These are phyloP conservation scores for Chiroxiphia lanceolata DNA, from an alignment of 2,797 vertebrate genomes.

Conservation along the genomic window DNA sequence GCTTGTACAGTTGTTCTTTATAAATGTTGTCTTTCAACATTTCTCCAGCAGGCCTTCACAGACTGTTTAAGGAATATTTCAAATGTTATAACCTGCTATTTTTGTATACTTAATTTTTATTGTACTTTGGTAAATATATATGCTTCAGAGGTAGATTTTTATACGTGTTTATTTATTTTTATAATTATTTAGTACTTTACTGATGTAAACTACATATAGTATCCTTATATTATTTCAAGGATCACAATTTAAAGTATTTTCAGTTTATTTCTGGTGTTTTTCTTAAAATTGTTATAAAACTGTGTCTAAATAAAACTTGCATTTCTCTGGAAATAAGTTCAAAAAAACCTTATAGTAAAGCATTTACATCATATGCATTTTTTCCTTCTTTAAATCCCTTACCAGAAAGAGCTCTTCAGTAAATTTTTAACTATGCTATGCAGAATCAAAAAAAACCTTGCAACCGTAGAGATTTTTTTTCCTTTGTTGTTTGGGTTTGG, in stretches of 20 bases:
- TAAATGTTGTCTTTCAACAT: neutral
- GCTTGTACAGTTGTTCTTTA: neutral
- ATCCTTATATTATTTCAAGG: neutral
- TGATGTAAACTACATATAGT: neutral
- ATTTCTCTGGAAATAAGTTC: neutral
- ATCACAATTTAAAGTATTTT: neutral
- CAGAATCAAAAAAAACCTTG: neutral
- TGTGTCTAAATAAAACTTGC: neutral
- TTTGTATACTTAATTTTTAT: neutral
- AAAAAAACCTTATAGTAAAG: neutral
- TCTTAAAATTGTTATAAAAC: neutral
- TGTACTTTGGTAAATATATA: neutral
- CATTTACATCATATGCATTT: neutral
- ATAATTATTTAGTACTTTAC: neutral
- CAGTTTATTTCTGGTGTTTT: neutral
- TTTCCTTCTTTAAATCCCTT: neutral
- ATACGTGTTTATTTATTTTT: neutral
- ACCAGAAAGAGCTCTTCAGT: neutral
- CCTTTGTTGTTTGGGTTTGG: neutral
- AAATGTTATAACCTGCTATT: neutral
- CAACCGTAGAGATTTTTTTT: rapidly evolving
- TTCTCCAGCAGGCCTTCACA: neutral
- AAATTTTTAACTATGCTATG: neutral
- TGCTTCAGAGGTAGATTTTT: neutral
- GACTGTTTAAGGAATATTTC: neutral